Percentiles rank a stretch among this genome's conserved stretches.
Conservation (phyloP, 2,888 invertebrate genomes). For the Aradus depressus region DNA sequence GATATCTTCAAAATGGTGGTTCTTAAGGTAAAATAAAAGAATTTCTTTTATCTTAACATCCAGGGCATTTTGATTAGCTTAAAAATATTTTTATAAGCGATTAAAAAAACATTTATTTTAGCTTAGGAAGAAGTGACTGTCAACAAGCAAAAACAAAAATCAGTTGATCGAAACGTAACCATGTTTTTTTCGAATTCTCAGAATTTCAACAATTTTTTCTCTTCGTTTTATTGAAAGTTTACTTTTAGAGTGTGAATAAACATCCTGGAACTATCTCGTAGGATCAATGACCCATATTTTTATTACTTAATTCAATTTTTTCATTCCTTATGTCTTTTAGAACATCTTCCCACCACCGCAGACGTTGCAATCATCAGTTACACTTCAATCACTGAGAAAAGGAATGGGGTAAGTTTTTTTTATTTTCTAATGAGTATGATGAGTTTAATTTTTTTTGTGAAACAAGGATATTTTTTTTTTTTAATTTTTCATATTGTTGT, state of each 20-base stretch:
- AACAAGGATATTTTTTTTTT: not conserved
- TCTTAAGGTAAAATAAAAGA: not conserved
- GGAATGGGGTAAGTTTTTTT: slow-evolving; percentile 7
- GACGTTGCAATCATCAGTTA: slow-evolving; percentile 1
- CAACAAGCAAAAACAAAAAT: not conserved
- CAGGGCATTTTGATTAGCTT: not conserved
- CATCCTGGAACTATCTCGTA: not conserved
- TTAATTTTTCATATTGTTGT: not conserved
- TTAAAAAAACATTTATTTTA: not conserved
- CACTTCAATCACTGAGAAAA: slow-evolving; percentile 3
- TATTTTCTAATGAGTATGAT: not conserved
- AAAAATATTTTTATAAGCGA: not conserved
- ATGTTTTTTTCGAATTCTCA: too few species aligned
- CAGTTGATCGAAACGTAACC: too few species aligned
- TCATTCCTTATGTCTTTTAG: not conserved
- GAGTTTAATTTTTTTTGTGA: not conserved
- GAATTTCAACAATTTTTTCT: slow-evolving; percentile 3
- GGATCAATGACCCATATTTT: not conserved
- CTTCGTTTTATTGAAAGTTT: not conserved
- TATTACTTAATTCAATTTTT: not conserved
- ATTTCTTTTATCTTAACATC: not conserved
- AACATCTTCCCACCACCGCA: slow-evolving; percentile 4
- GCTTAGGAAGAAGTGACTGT: not conserved
- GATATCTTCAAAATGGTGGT: not conserved
- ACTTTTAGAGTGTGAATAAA: not conserved